Conservation (phyloP, 2,113 vertebrate genomes). For the Corythornis vintsioides region DNA sequence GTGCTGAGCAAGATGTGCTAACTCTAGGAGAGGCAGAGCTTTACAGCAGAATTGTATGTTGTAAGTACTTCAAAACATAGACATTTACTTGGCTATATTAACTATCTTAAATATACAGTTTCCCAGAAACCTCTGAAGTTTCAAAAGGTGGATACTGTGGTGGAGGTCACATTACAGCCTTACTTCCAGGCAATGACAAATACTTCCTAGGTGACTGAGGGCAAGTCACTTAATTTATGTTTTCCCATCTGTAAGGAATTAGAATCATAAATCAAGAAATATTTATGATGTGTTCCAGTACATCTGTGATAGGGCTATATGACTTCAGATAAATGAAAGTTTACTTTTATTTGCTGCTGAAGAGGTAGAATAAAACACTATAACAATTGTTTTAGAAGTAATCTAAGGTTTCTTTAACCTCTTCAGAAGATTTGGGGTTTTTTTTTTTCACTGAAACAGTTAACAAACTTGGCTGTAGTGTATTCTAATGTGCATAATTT, state of each 20-base stretch:
- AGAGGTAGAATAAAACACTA: background rate
- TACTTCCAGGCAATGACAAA: background rate
- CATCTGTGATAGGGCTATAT: background rate
- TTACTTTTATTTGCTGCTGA: background rate
- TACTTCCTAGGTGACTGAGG: background rate
- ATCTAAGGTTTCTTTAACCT: background rate
- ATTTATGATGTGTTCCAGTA: slow-evolving; percentile 1
- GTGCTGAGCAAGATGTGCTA: background rate
- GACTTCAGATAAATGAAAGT: background rate
- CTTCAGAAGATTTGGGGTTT: background rate
- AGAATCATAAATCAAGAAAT: background rate
- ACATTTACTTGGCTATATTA: background rate
- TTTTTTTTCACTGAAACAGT: background rate
- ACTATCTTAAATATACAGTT: background rate
- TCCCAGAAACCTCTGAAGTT: slow-evolving; percentile 3
- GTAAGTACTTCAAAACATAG: background rate
- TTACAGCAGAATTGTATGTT: background rate
- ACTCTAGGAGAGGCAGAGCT: background rate
- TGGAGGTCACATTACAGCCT: background rate
- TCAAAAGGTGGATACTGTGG: background rate
- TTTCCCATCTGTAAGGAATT: slow-evolving; percentile 1
- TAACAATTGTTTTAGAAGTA: background rate
- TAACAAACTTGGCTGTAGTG: slow-evolving; percentile 22
- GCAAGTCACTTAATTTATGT: background rate
- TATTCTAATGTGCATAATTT: slow-evolving; percentile 36